Base-by-base conservation (phyloP, 2,888 invertebrate genomes). In the Busseola fusca region DNA sequence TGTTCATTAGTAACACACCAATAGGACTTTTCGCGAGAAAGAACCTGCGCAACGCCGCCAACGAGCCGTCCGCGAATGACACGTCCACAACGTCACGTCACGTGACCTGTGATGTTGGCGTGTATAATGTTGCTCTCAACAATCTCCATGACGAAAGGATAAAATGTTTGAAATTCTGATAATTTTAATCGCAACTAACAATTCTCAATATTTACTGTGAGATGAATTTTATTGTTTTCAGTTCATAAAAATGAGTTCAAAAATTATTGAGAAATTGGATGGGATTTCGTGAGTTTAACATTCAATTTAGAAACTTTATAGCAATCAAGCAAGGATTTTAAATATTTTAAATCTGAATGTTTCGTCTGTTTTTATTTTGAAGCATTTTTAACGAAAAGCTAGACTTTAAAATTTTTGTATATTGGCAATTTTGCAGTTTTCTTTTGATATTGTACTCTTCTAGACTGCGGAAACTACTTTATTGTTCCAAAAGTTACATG, bases 91-190 rank as follows among this genome's bases (percentile, higher is more conserved):
- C 96, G 96, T 96, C 96, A 96, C 89, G 96, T 97, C 97, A 97
- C 97, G 96, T 97, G 97, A 97, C 96, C 96, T 96, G 96, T 97
- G 97, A 97, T 97, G 97, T 97, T 97, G 97, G 97, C 95, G 94
- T 94, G 90, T 87, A 84, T 85, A 91, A 91, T 92, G 93, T 93
- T 94, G 89, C 94, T 89, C 76, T 72, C 71, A 59, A 56, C 40
- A 60, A 71, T 64, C 27, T 48, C 3, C 21, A 64, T 14, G 27
- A 1, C 12, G 3, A 40, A 2, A 12, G 1, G 42, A 34, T 10
- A 21, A 42, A 42, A 57, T 30, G 6, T 1, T n/a, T 0, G 34
- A 37, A 62, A 30, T 16, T 30, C 1, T 0, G 2, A 27, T 52
- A 14, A 57, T 6, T 58, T 37, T n/a, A 30, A 25, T 21, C 25